A percentile compares a stretch with the other conserved stretches of the same genome.
phyloP scores from a whole-genome alignment of 1,140 invertebrate species.

The Pogonognathellus flavescens region DNA sequence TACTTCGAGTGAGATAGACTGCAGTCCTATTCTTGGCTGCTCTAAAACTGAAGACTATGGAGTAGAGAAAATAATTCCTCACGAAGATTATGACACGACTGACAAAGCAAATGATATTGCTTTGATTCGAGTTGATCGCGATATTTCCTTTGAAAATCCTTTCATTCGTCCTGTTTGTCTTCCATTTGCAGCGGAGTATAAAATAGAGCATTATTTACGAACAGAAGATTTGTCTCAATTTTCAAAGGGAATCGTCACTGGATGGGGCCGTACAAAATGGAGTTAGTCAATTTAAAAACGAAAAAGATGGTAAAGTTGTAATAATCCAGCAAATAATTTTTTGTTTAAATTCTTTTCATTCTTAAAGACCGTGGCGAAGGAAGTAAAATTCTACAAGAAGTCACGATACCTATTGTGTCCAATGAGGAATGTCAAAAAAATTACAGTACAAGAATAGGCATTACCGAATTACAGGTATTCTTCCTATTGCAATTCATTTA shows the following conservation, averaged over 20 bases:
- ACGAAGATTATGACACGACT: constrained; percentile 57
- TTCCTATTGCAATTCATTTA: background rate
- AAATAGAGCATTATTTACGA: background rate
- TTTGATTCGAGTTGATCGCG: constrained; percentile 60
- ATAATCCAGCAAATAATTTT: background rate
- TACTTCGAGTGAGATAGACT: constrained; percentile 74
- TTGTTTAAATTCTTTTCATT: background rate
- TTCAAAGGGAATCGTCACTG: constrained; percentile 47
- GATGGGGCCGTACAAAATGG: constrained; percentile 61
- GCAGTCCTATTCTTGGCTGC: constrained; percentile 70
- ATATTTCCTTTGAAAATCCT: constrained; percentile 61
- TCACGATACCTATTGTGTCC: constrained; percentile 55
- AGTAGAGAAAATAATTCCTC: constrained; percentile 65
- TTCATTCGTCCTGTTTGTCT: constrained; percentile 59
- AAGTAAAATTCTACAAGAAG: constrained; percentile 57
- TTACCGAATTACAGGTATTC: constrained; percentile 58
- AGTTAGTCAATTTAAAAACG: constrained; percentile 20
- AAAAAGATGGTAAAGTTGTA: background rate
- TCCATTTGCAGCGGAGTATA: constrained; percentile 45
- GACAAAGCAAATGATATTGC: constrained; percentile 64
- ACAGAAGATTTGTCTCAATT: constrained; percentile 27
- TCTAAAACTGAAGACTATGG: constrained; percentile 53
- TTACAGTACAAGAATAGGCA: constrained; percentile 54
- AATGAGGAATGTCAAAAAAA: constrained; percentile 63
- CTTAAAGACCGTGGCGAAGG: constrained; percentile 59